Evolutionary conservation across 2,113 vertebrate genomes (phyloP), one percentile per base, ranked within the genome.

Genomic region (Catharus bicknelli): DNA sequence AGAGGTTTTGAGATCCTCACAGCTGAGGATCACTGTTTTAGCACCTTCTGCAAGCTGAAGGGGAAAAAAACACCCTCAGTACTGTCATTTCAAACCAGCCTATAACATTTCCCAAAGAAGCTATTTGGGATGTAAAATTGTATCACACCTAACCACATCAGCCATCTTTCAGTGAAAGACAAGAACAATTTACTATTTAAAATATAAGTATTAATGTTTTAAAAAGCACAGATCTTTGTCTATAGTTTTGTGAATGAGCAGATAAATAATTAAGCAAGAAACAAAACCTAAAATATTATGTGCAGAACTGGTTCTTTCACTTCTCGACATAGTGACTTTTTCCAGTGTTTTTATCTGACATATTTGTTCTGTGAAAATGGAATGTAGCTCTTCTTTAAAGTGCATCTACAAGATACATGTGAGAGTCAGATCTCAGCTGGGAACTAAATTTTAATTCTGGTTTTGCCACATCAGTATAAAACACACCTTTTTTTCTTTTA

Each of bases 21-120:
- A 96, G 91, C 93, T 96, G 95, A 94, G 87, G 95, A 96, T 94
- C 90, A 93, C 90, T 94, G 82, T 92, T 95, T 96, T 96, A 96
- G n/a, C 93, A 96, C 94, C 94, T 96, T 94, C 93, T 94, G 93
- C 63, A 95, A 94, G 88, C 83, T 94, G 79, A 94, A 96, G 80
- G 43, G 74, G 23, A 19, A 68, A 77, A 88, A 81, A 83, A 90
- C 2, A 11, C 26, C 47, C 64, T 72, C 76, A 42, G 73, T 50
- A 87, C 78, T 92, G 66, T 82, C 70, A 92, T 92, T 94, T 94
- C 58, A 96, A 94, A 95, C 42, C 86, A 95, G 86, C 42, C 55
- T 87, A 83, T 93, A 96, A 80, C 63, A 83, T 94, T 95, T 94
- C 53, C 47, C 30, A 45, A 36, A 63, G 55, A 94, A 89, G 32